Conservation (phyloP, 2,888 invertebrate species). For the Biston betularia region DNA sequence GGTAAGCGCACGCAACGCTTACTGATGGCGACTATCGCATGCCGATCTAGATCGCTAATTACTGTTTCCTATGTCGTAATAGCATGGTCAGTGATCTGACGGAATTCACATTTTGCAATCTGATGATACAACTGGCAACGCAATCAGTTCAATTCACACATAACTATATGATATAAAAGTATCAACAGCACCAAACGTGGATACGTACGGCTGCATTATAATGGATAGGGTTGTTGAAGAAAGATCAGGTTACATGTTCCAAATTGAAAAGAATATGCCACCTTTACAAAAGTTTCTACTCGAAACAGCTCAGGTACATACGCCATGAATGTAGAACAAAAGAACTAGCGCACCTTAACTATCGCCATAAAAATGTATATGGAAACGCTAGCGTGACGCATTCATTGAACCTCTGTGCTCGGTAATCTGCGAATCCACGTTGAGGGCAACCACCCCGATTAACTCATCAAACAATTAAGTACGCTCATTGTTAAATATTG, state of each 20-base stretch:
- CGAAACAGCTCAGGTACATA: not conserved
- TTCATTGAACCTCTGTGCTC: slow-evolving; percentile 19
- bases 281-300: not conserved
- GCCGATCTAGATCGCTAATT: slow-evolving; percentile 37
- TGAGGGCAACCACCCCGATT: slow-evolving; percentile 40
- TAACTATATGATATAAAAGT: not conserved
- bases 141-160: slow-evolving; percentile 9
- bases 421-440: slow-evolving; percentile 28
- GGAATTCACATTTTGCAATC: slow-evolving; percentile 34
- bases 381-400: slow-evolving; percentile 19
- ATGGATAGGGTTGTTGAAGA: not conserved
- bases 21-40: slow-evolving; percentile 21
- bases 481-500: slow-evolving; percentile 18
- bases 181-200: not conserved
- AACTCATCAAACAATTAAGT: slow-evolving; percentile 32
- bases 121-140: slow-evolving; percentile 19
- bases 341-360: slow-evolving; percentile 10
- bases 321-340: slow-evolving; percentile 19
- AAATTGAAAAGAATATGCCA: not conserved
- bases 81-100: slow-evolving; percentile 36
- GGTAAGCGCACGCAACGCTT: slow-evolving; percentile 29
- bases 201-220: not conserved
- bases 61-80: slow-evolving; percentile 36
- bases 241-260: not conserved
- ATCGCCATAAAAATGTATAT: slow-evolving; percentile 11